A percentile compares a stretch with the other conserved stretches of the same genome.
Conservation (phyloP, 2,797 vertebrate genomes). For the Peromyscus aztecus region DNA sequence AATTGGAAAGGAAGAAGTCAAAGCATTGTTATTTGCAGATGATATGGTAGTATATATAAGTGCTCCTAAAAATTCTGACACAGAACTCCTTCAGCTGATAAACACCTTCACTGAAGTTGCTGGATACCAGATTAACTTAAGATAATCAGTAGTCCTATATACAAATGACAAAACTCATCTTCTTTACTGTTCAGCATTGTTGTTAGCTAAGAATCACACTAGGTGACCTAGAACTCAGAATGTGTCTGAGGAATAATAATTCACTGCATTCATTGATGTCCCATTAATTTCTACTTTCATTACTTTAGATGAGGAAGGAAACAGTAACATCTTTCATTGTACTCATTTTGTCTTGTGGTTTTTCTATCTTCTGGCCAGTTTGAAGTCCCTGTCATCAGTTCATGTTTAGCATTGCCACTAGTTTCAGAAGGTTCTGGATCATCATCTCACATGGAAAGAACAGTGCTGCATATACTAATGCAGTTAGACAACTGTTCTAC, state of each 20-base stretch:
- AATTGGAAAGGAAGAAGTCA: not conserved
- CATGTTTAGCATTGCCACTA: not conserved
- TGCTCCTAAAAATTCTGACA: not conserved
- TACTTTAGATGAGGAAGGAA: not conserved
- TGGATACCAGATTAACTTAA: not conserved
- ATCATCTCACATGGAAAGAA: too few species aligned
- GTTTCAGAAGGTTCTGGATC: too few species aligned
- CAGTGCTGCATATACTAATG: too few species aligned
- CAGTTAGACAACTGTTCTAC: not conserved
- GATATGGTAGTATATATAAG: not conserved
- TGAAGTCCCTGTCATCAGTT: not conserved
- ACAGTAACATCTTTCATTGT: not conserved
- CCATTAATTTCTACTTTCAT: not conserved
- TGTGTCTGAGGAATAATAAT: not conserved
- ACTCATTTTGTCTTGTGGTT: not conserved
- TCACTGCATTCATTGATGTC: not conserved
- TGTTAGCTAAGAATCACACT: not conserved
- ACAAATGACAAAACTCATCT: not conserved
- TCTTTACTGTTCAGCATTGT: not conserved
- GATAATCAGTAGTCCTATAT: not conserved
- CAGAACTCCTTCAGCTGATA: not conserved
- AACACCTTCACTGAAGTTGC: not conserved
- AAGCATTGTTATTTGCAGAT: not conserved
- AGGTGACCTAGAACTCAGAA: not conserved
- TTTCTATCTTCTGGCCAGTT: not conserved